These are phyloP conservation scores for Polyergus mexicanus DNA, from an alignment of 1,140 invertebrate species.

Conservation along the genomic window DNA sequence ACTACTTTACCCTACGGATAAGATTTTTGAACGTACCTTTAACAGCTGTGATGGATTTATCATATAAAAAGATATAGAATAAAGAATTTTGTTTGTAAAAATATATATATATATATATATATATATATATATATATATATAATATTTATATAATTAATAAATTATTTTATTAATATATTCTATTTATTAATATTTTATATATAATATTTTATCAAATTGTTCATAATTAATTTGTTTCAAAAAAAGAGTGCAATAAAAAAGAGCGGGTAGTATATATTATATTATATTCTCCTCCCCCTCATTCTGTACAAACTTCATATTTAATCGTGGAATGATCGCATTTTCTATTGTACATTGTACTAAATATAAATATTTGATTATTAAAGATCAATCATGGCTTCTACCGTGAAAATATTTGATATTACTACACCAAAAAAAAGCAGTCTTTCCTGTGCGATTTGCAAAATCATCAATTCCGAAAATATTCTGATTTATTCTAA, in stretches of 20 bases:
- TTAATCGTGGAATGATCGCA: not conserved
- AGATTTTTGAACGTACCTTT: too few relatives aligned
- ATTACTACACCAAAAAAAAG: slow-evolving; percentile 60
- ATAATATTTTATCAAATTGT: not conserved
- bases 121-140: too few relatives aligned
- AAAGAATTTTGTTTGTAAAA: not conserved
- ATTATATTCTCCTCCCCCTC: not conserved
- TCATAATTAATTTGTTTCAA: not conserved
- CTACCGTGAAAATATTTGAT: slow-evolving; percentile 22
- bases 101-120: too few relatives aligned
- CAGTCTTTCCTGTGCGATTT: slow-evolving; percentile 70
- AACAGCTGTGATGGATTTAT: too few relatives aligned
- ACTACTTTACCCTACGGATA: too few relatives aligned
- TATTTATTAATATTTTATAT: not conserved
- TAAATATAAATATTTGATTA: slow-evolving; percentile 17
- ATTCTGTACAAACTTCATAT: not conserved
- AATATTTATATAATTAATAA: not conserved
- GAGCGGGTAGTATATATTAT: too few relatives aligned
- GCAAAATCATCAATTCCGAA: slow-evolving; percentile 57
- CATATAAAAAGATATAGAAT: too few relatives aligned
- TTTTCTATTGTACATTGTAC: not conserved
- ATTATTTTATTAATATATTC: not conserved
- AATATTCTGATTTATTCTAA: slow-evolving; percentile 65
- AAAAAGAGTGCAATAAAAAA: not conserved
- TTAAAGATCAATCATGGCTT: slow-evolving; percentile 14